Evolutionary conservation across 2,113 vertebrate genomes (phyloP).

Genomic region (Scolopax mira): DNA sequence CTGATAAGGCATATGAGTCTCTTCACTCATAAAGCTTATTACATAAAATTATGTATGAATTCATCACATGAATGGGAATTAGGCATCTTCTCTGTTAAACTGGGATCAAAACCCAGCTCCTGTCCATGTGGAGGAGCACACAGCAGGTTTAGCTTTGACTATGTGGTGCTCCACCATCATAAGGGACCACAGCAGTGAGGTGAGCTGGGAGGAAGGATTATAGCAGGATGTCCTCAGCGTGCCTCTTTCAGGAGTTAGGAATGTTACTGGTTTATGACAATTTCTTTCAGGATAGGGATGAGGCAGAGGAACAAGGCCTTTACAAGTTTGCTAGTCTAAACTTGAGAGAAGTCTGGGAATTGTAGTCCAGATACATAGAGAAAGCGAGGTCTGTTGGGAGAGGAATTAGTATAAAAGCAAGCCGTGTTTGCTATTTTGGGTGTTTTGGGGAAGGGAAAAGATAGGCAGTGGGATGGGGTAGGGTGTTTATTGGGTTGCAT

Average conservation of each 20-base stretch:
- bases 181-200: background rate
- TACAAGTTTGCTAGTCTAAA: background rate
- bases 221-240: background rate
- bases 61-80: background rate
- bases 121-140: background rate
- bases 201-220: background rate
- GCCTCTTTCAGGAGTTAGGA: too few relatives aligned
- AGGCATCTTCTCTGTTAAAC: background rate
- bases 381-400: background rate
- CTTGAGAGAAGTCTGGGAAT: background rate
- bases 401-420: background rate
- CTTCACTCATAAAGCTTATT: accelerated
- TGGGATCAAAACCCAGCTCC: background rate
- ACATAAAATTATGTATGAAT: accelerated
- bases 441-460: background rate
- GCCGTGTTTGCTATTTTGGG: background rate
- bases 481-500: background rate
- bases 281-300: background rate
- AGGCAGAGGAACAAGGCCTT: background rate
- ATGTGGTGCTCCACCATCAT: background rate
- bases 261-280: background rate
- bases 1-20: background rate
- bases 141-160: background rate
- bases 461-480: background rate
- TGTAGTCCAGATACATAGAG: background rate